These are phyloP conservation scores for Peucedramus taeniatus DNA, from an alignment of 2,113 vertebrate species.

Conservation along the genomic window DNA sequence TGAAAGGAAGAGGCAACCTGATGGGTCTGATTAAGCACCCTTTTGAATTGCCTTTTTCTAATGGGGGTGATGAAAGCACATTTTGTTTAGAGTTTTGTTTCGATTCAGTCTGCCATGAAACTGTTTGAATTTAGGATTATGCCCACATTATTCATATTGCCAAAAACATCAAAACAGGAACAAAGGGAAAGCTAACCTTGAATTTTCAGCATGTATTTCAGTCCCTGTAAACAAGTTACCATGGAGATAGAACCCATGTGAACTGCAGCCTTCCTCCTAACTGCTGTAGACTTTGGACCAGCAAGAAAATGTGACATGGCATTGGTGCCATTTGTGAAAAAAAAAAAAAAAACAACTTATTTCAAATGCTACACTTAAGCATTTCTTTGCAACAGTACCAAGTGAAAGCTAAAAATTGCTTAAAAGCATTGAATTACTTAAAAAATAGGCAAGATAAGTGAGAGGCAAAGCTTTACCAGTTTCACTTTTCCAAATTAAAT, in stretches of 20 bases:
- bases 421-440: constrained; percentile 14
- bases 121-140: constrained; percentile 70
- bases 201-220: constrained; percentile 76
- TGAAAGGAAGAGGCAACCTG: constrained; percentile 17
- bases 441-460: background rate
- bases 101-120: constrained; percentile 61
- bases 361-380: constrained; percentile 11
- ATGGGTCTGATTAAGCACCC: constrained; percentile 58
- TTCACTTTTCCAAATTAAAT: constrained; percentile 19
- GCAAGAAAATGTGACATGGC: constrained; percentile 31
- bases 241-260: constrained; percentile 76
- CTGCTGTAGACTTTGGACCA: constrained; percentile 61
- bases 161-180: constrained; percentile 77
- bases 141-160: constrained; percentile 69
- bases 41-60: constrained; percentile 57
- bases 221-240: constrained; percentile 78
- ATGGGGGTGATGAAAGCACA: constrained; percentile 53
- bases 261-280: constrained; percentile 61
- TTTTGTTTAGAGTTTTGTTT: constrained; percentile 66
- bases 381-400: background rate
- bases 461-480: background rate
- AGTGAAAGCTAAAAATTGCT: constrained; percentile 32
- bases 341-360: accelerated
- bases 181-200: constrained; percentile 77
- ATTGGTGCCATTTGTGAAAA: constrained; percentile 24